Base-by-base conservation (phyloP, 2,888 invertebrate species). In the Sarcophaga rosellei region DNA sequence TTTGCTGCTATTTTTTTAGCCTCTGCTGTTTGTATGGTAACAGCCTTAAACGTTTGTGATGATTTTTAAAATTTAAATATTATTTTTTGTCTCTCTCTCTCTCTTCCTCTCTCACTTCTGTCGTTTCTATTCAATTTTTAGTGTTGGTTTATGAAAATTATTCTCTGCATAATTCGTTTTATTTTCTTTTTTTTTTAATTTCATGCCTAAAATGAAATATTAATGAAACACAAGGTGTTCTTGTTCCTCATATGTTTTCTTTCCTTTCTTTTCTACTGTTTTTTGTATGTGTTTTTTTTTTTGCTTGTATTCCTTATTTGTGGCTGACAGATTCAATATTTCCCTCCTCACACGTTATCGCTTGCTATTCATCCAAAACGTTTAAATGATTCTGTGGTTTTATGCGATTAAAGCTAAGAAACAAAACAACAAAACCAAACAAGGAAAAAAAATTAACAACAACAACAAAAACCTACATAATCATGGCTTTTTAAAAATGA, bases 161-260 rank as follows among this genome's bases (percentile, higher is more conserved):
- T 21, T 65, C 23, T 25, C 4, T 57, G 20, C 20, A 61, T 11
- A 20, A 17, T 6, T 45, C 2, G 25, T 63, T 23, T 12, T 53
- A 17, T 53, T 53, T 15, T 25, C 8, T 25, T 70, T 35, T 82
- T 62, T 74, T 47, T 70, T 45, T 44, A 62, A 35, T 44, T 75
- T 20, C 57, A 45, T 80, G 65, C 62, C 72, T 72, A 44, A 80
- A 84, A 84, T 86, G 65, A 81, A 84, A 84, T 81, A 84, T 86
- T 84, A 84, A 86, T 81, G 72, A 84, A 86, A 78, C 84, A 75
- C 78, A 84, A 86, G 83, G 86, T 86, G 77, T 84, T 84, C n/a
- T 45, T 35, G 75, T 21, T 10, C 25, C 57, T 10, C 57, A n/a
- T 68, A 21, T 45, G 57, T 62, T 15, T 65, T 72, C 5, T 69